These are phyloP conservation scores for Pristionchus maxplancki DNA, from an alignment of 2,888 invertebrate genomes.

Conservation along the genomic window DNA sequence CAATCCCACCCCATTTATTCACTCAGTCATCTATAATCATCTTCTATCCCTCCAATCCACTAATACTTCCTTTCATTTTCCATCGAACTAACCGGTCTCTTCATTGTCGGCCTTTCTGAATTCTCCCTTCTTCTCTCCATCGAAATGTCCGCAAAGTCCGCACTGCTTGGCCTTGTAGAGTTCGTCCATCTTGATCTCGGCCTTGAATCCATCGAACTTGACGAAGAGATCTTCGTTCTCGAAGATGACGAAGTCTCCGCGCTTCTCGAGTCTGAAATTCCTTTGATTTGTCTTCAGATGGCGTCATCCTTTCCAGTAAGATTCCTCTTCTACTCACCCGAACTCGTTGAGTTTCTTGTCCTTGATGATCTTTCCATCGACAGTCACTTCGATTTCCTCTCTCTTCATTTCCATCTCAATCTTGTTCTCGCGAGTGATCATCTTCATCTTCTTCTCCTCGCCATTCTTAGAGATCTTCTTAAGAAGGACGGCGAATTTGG, in stretches of 20 bases:
- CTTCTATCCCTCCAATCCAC: neutral
- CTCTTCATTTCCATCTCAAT: constrained; percentile 55
- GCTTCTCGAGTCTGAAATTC: constrained; percentile 59
- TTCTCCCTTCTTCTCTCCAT: constrained; percentile 66
- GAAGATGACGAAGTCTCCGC: constrained; percentile 58
- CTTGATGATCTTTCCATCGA: constrained; percentile 65
- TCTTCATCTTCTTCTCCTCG: constrained; percentile 60
- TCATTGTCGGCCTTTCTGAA: constrained; percentile 66
- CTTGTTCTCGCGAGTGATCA: constrained; percentile 55
- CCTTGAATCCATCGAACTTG: constrained; percentile 69
- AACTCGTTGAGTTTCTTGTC: constrained; percentile 58
- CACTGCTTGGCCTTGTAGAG: constrained; percentile 71
- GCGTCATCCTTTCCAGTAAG: constrained; percentile 47
- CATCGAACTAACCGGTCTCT: constrained; percentile 55
- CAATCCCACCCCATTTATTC: too few relatives aligned
- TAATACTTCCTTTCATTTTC: neutral
- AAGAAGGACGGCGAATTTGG: constrained; percentile 78
- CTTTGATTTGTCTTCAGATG: neutral
- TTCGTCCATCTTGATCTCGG: constrained; percentile 62
- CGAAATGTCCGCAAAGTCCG: constrained; percentile 76
- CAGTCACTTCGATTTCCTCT: constrained; percentile 55
- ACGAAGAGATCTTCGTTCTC: constrained; percentile 65
- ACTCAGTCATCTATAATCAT: too few relatives aligned
- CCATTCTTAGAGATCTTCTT: constrained; percentile 69
- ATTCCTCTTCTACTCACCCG: constrained; percentile 32